Conservation (phyloP, 1,140 invertebrate species). For the Thrips palmi region DNA sequence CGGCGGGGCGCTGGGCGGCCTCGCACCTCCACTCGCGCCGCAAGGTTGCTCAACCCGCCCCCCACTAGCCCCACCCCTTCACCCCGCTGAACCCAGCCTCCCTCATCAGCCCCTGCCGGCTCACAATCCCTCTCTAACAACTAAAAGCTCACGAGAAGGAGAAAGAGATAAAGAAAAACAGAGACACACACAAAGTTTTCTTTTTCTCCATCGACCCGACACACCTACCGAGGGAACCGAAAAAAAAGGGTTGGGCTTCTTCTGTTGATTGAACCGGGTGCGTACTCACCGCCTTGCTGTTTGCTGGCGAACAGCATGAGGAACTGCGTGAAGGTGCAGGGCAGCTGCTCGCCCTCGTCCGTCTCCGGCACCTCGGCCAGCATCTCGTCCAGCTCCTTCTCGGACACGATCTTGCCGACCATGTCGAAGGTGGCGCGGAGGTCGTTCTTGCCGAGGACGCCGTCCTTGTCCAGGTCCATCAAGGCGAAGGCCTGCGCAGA, state of each 20-base stretch:
- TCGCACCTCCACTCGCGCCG: too few species aligned
- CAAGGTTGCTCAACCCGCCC: too few species aligned
- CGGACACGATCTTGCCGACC: conserved; percentile 72
- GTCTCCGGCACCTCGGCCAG: conserved; percentile 69
- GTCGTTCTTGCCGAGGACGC: conserved; percentile 90
- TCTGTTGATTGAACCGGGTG: not conserved
- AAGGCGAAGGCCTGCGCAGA: conserved; percentile 73
- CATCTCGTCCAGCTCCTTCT: conserved; percentile 86
- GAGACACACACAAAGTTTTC: too few species aligned
- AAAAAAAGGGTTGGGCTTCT: too few species aligned
- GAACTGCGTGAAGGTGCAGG: conserved; percentile 90
- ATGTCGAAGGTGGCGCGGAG: conserved; percentile 89
- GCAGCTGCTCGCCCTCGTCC: too few species aligned
- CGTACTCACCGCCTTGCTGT: conserved; percentile 40
- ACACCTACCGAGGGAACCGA: not conserved
- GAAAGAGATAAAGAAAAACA: too few species aligned
- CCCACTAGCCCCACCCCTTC: too few species aligned
- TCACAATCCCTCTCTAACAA: too few species aligned
- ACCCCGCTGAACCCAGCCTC: too few species aligned
- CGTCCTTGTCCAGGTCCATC: conserved; percentile 97
- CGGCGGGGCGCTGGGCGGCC: too few species aligned
- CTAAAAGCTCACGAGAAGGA: too few species aligned
- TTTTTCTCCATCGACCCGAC: not conserved
- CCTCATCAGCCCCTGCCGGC: too few species aligned
- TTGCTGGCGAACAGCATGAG: conserved; percentile 79